Conservation (phyloP, 2,113 vertebrate genomes). For the Gnathonemus echidnorhynchus region DNA sequence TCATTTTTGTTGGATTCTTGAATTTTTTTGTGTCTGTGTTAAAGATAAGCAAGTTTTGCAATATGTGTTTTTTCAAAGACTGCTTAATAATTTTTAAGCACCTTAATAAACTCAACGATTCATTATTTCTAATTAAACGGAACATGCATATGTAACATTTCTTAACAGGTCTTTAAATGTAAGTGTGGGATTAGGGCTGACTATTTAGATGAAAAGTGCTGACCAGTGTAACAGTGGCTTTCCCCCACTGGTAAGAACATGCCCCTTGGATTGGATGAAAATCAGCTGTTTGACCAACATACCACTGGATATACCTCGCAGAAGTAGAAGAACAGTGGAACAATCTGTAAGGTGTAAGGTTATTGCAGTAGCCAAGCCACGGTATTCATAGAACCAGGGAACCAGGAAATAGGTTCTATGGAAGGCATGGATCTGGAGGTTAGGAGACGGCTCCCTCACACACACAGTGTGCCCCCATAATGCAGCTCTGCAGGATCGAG, state of each 20-base stretch:
- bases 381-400: not conserved
- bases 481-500: not conserved
- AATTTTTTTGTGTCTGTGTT: not conserved
- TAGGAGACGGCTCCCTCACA: not conserved
- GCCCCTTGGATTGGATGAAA: not conserved
- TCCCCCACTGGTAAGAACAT: not conserved
- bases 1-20: not conserved
- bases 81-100: not conserved
- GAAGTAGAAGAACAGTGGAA: not conserved
- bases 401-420: not conserved
- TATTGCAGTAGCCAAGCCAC: not conserved
- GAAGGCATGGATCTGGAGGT: not conserved
- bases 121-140: not conserved
- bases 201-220: not conserved
- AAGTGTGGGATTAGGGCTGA: not conserved
- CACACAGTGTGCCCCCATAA: not conserved
- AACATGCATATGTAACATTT: not conserved
- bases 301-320: not conserved
- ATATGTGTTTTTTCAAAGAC: not conserved
- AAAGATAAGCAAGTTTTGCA: not conserved
- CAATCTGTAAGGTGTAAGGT: not conserved
- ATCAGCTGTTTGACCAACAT: not conserved
- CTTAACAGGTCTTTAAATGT: not conserved
- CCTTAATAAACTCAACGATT: not conserved
- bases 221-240: not conserved